Percentiles rank a stretch among this genome's conserved stretches.
Evolutionary conservation across 2,797 vertebrate species (phyloP).

Genomic region (Naso thynnoides): DNA sequence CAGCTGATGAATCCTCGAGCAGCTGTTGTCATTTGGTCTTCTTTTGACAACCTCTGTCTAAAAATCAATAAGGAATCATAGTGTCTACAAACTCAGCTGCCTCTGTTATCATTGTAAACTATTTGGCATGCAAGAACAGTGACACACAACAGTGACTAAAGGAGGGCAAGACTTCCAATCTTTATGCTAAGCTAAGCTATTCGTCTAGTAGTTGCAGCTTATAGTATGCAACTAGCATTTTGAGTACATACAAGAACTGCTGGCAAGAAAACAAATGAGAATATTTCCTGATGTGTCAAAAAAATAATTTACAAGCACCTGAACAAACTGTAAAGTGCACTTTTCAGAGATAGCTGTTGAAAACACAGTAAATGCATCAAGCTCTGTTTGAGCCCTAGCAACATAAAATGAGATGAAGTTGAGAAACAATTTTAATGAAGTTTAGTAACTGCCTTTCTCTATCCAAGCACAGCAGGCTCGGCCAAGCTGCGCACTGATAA

Average conservation of each 20-base stretch:
- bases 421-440: conserved; percentile 41
- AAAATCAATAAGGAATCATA: background rate
- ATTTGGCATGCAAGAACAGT: background rate
- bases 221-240: background rate
- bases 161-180: background rate
- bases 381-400: conserved; percentile 3
- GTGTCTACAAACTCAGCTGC: background rate
- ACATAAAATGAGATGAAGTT: conserved; percentile 43
- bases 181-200: conserved; percentile 14
- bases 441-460: conserved; percentile 26
- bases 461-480: conserved; percentile 32
- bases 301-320: background rate
- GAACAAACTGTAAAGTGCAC: conserved; percentile 16
- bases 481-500: conserved; percentile 65
- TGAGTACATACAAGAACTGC: background rate
- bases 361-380: conserved; percentile 15
- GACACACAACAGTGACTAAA: too few relatives aligned
- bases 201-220: background rate
- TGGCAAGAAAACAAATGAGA: background rate
- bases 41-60: background rate
- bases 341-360: conserved; percentile 41
- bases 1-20: background rate
- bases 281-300: conserved; percentile 21
- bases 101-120: background rate
- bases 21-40: background rate